Base-by-base conservation (phyloP, 2,113 vertebrate species). In the Catharus minimus region DNA sequence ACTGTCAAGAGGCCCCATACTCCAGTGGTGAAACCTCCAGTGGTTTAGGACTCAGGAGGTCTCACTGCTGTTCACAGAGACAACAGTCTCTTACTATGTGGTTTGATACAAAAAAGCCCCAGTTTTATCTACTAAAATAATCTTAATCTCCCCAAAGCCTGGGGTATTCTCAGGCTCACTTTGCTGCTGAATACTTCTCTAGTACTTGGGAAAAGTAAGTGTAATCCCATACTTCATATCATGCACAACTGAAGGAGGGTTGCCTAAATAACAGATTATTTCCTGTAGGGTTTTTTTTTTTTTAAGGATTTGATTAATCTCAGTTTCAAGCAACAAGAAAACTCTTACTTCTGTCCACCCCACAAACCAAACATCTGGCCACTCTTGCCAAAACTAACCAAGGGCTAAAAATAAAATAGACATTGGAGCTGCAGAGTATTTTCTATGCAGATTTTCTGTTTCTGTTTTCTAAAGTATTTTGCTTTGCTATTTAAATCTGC, bases 371-470 rank as follows among this genome's bases (percentile, higher is more conserved):
- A 94, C 67, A 93, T 91, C 82, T 89, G 93, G 57, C 47, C 71
- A 38, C 75, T 91, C 47, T 1, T 84, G 52, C 75, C 72, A 52
- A 71, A 94, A 82, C 26, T 19, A 76, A 87, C 41, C 15, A 14
- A 50, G 64, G 53, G 41, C 67, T 82, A 91, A 87, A 95, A 90
- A 88, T 76, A 82, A 82, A 67, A 55, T 62, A 53, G 33, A 67
- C 33, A 38, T 27, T 41, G 82, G 86, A 73, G 82, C 58, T 66
- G 38, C 46, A 46, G 82, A 79, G 60, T 9, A 41, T 80, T 91
- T 88, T 76, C 38, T 68, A 73, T 41, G 33, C 69, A 39, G 39
- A 39, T 39, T 39, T 39, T 39, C 11, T 39, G 13, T 39, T 39
- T 39, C 13, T 39, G 12, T 39, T 39, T 39, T 62, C 38, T 58